phyloP scores from a whole-genome alignment of 2,888 invertebrate genomes.

The Oligia latruncula region DNA sequence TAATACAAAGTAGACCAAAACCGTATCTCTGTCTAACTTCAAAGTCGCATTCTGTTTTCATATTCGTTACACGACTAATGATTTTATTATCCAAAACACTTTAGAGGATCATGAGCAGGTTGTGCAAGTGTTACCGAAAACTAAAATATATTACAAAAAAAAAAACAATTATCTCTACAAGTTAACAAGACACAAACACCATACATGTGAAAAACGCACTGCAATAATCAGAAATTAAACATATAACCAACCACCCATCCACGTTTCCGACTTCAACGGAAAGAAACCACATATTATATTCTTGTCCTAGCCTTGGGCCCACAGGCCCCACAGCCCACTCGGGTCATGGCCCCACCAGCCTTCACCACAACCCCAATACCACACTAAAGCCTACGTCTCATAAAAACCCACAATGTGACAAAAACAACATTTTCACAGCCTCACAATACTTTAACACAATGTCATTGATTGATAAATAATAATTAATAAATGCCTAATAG shows the following conservation, averaged over 20 bases:
- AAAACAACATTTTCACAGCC: constrained; percentile 61
- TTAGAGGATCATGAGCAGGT: background rate
- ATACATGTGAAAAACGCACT: background rate
- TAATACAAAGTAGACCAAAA: no score
- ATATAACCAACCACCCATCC: background rate
- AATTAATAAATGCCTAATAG: constrained; percentile 75
- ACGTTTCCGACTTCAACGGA: background rate
- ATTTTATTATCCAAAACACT: background rate
- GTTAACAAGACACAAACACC: background rate
- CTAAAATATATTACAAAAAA: background rate
- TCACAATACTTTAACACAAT: constrained; percentile 60
- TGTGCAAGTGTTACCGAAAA: background rate
- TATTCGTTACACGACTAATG: background rate
- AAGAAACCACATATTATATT: background rate
- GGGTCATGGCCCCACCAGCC: constrained; percentile 31
- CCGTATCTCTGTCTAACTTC: no score
- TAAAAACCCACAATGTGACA: constrained; percentile 37
- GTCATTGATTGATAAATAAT: constrained; percentile 66
- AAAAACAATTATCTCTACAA: background rate
- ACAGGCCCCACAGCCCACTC: background rate
- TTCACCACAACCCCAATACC: constrained; percentile 14
- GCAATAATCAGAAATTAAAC: background rate
- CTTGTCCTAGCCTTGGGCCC: constrained; percentile 17
- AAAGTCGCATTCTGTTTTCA: background rate
- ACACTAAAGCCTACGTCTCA: constrained; percentile 20